Conservation (phyloP, 2,888 invertebrate species). For the Stenodema calcarata region DNA sequence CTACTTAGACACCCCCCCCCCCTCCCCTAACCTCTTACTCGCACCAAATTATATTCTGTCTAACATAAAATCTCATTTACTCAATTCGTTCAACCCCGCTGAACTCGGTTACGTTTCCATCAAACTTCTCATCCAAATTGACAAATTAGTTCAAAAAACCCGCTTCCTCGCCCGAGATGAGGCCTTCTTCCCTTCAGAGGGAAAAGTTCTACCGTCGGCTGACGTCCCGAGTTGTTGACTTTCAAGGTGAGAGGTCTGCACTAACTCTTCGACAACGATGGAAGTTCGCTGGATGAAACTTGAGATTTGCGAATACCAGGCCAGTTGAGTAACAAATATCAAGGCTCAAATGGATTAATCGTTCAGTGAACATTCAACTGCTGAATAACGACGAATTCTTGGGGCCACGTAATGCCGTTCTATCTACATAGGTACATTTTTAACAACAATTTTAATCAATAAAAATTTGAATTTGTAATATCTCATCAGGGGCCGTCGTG, state of each 20-base stretch:
- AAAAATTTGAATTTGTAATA: no score
- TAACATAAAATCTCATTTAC: not conserved
- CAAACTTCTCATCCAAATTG: not conserved
- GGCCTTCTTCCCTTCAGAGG: not conserved
- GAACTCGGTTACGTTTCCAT: not conserved
- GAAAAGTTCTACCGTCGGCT: not conserved
- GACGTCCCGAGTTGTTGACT: not conserved
- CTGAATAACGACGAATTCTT: no score
- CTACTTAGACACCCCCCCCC: not conserved
- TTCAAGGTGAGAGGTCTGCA: not conserved
- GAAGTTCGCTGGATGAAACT: not conserved
- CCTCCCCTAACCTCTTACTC: no score
- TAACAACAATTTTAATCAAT: no score
- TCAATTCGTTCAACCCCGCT: not conserved
- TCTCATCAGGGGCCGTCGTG: no score
- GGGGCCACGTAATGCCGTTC: no score
- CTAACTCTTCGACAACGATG: not conserved
- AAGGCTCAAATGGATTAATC: no score
- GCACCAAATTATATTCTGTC: not conserved
- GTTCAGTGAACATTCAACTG: no score
- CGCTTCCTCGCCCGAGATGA: not conserved
- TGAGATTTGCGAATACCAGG: not conserved
- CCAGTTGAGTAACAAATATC: no score
- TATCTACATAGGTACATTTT: no score
- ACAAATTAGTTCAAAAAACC: not conserved